Conservation (phyloP, 2,113 vertebrate genomes). For the Progne subis region DNA sequence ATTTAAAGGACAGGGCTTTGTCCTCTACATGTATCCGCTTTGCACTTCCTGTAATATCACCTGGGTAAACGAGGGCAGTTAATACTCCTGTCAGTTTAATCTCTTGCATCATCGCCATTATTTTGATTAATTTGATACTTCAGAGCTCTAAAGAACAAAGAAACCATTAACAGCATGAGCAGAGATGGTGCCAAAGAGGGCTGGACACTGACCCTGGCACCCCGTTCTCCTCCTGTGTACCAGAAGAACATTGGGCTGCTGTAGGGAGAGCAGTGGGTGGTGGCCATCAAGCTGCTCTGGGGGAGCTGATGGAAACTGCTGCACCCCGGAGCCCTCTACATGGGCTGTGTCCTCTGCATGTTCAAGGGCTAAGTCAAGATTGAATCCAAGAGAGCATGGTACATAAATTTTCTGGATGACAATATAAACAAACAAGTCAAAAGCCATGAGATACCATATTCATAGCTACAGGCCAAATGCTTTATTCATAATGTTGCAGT, state of each 20-base stretch:
- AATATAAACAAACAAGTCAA: neutral
- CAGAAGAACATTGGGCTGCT: neutral
- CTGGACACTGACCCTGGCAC: neutral
- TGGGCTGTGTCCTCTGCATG: fast-evolving
- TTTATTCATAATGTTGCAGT: conserved; percentile 68
- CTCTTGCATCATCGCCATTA: neutral
- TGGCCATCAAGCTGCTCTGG: fast-evolving
- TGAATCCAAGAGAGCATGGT: neutral
- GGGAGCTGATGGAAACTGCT: neutral
- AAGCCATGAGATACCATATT: neutral
- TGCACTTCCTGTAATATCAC: neutral
- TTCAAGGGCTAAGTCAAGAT: neutral
- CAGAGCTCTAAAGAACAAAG: neutral
- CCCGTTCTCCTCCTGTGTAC: neutral
- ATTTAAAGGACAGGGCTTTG: neutral
- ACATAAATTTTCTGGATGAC: neutral
- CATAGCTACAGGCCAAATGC: conserved; percentile 61
- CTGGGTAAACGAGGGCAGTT: neutral
- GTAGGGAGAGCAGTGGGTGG: fast-evolving
- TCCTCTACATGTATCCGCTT: neutral
- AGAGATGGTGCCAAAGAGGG: neutral
- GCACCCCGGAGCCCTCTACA: neutral
- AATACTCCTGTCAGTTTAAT: neutral
- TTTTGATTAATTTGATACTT: neutral
- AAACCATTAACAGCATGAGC: neutral